Base-by-base conservation (phyloP, 2,888 invertebrate species). In the Habroteleia sp. region DNA sequence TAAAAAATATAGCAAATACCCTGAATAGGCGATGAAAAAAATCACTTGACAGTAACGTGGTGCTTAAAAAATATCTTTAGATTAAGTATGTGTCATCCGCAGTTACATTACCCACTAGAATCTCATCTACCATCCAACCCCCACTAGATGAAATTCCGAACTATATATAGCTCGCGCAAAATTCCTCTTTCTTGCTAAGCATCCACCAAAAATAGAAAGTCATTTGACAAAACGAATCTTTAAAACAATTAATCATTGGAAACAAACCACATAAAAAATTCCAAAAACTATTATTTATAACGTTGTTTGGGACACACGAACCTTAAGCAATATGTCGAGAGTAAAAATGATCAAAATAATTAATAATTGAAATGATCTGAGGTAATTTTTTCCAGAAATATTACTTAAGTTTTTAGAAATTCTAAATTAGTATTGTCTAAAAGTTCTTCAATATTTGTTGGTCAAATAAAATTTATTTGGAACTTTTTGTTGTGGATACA, bases 91-190 rank as follows among this genome's bases (percentile, higher is more conserved):
- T 60, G 35, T 60, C 44, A 52, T 52, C 29, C 13, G 20, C 27
- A 52, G 50, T 42, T 42, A 60, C 60, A 60, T 58, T 60, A 69
- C 10, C 35, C 60, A 50, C 42, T 50, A 50, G 50, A 69, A 69
- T 20, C 58, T 60, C 58, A 58, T 69, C 33, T 60, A 60, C 42
- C 37, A 46, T 52, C n/a, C 8, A 6, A 35, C 5, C 20, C 31
- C 42, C 35, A 13, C 33, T 31, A 48, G 29, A 4, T 29, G 10
- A 41, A 46, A 69, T 60, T 60, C 31, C 35, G 44, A 37, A 33
- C 56, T 66, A 56, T 66, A 65, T 52, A 66, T 66, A 56, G 14
- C 37, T 56, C n/a, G 27, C 23, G n/a, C n/a, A n/a, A 54, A 54
- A 52, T 54, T 44, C 13, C 20, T 56, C 27, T 16, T 39, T 39